Percentiles rank a stretch among this genome's conserved stretches.
These are phyloP conservation scores for Stratiomys singularior DNA, from an alignment of 2,888 invertebrate genomes.

Conservation along the genomic window DNA sequence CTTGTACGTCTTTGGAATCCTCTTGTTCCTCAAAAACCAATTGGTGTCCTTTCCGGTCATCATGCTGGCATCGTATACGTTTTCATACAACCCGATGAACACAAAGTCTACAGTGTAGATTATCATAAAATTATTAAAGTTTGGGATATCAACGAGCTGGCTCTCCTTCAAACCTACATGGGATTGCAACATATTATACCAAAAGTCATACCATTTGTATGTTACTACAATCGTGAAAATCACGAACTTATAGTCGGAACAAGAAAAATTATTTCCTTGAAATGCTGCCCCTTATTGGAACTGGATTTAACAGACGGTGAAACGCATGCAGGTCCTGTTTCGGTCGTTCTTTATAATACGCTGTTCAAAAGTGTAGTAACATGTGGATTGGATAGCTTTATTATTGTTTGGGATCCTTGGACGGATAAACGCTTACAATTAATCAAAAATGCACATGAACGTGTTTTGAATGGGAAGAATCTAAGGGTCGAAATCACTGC, in stretches of 20 bases:
- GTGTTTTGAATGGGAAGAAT: conserved; percentile 73
- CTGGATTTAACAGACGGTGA: conserved; percentile 77
- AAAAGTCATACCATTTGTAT: conserved; percentile 70
- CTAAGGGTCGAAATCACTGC: conserved; percentile 79
- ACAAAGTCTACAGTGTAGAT: conserved; percentile 77
- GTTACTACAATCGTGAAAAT: conserved; percentile 74
- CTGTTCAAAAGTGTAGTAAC: conserved; percentile 80
- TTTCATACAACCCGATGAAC: conserved; percentile 73
- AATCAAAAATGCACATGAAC: conserved; percentile 77
- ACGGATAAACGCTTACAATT: conserved; percentile 74
- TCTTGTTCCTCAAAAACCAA: conserved; percentile 76
- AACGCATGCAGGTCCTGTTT: conserved; percentile 76
- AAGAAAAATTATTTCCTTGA: conserved; percentile 72
- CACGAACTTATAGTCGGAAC: conserved; percentile 76
- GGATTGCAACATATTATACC: conserved; percentile 72
- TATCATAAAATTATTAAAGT: conserved; percentile 78
- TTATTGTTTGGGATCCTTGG: conserved; percentile 84
- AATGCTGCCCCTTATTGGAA: conserved; percentile 74
- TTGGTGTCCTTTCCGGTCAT: conserved; percentile 74
- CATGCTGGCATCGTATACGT: conserved; percentile 75
- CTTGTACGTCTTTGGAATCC: conserved; percentile 82
- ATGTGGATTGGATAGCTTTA: conserved; percentile 81
- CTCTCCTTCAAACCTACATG: conserved; percentile 75
- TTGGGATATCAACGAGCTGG: conserved; percentile 77
- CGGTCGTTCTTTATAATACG: conserved; percentile 79